Base-by-base conservation (phyloP, 2,797 vertebrate genomes). In the Ataeniobius toweri region DNA sequence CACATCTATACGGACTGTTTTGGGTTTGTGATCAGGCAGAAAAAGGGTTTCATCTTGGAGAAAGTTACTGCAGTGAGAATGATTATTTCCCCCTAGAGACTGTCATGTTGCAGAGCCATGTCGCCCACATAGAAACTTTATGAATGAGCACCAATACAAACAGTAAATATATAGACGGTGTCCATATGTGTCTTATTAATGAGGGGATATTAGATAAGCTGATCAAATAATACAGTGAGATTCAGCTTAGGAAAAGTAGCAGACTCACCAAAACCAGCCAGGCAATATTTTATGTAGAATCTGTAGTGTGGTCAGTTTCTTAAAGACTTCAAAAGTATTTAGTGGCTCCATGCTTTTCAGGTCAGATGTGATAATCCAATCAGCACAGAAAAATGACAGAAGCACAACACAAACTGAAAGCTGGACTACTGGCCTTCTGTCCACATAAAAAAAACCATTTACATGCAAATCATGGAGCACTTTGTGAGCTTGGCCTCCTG, bases 381-480 rank as follows among this genome's bases (percentile, higher is more conserved):
- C 41, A 28, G 71, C 22, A 44, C 24, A 73, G 36, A 14, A 51
- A 80, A 48, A 59, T 41, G 48, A 82, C 75, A 63, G 14, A 41
- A 41, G 44, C 65, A 26, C 70, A 22, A 31, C 53, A 56, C 55
- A 56, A 12, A 18, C 71, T 59, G 31, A 77, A 55, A 14, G 22
- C 51, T n/a, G 2, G 3, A 69, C 46, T 56, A 73, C 48, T 36
- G n/a, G 50, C 69, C 44, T 50, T 14, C 63, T 74, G 78, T 86
- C 83, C 85, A 85, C 77, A 76, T 79, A 80, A 83, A 31, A 31
- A 86, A 90, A 82, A 76, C 28, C 87, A 73, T 88, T 85, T 90
- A 83, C 84, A 86, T 91, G 90, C 81, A 89, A 80, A 88, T 85
- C 77, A 84, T 76, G 79, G 22, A 81, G 85, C 80, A n/a, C 76